Evolutionary conservation across 2,797 vertebrate genomes (phyloP).

Genomic region (Anabas testudineus): DNA sequence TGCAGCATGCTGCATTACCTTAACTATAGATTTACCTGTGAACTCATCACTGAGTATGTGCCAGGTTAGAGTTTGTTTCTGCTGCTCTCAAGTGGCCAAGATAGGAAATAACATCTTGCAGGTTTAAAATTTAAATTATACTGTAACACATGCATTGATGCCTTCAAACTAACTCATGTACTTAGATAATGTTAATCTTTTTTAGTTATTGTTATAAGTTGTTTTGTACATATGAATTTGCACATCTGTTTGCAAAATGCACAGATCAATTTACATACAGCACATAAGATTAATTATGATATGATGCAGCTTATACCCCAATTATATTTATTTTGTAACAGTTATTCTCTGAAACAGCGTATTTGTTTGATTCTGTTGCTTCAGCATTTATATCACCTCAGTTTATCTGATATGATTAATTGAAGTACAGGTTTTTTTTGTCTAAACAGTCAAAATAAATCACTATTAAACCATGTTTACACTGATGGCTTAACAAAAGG

Average conservation of each 20-base stretch:
- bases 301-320: too few species aligned
- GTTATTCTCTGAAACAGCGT: neutral
- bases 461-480: too few species aligned
- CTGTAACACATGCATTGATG: neutral
- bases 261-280: neutral
- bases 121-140: neutral
- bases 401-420: too few species aligned
- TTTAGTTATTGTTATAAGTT: neutral
- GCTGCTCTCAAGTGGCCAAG: slow-evolving; percentile 15
- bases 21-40: too few species aligned
- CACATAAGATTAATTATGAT: too few species aligned
- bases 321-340: neutral
- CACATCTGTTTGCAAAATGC: neutral
- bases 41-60: too few species aligned
- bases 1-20: too few species aligned
- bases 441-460: too few species aligned
- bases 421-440: too few species aligned
- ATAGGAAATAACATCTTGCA: neutral
- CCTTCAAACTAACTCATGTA: neutral
- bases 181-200: neutral
- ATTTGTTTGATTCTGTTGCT: too few species aligned
- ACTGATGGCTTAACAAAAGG: too few species aligned
- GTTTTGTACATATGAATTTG: neutral
- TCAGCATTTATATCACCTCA: too few species aligned
- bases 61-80: slow-evolving; percentile 4